Conservation (phyloP, 2,797 vertebrate genomes). For the Eutrigla gurnardus region DNA sequence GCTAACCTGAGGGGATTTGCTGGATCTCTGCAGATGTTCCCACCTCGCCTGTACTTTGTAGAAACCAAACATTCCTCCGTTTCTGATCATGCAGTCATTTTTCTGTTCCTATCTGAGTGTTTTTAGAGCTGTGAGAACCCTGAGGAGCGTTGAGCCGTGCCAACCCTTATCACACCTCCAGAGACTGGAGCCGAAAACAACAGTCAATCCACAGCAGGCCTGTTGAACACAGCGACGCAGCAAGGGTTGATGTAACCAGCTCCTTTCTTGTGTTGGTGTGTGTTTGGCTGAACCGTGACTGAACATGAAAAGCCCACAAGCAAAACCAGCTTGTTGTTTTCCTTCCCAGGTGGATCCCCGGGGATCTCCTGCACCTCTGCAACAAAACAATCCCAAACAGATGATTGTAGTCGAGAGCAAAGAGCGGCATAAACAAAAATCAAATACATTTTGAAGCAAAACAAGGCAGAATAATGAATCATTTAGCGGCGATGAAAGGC, state of each 20-base stretch:
- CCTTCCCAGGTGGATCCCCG: constrained; percentile 14
- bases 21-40: constrained; percentile 19
- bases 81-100: constrained; percentile 33
- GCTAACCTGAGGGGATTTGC: constrained; percentile 16
- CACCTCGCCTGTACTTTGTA: neutral
- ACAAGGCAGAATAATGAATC: constrained; percentile 18
- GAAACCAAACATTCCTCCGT: constrained; percentile 11
- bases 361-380: constrained; percentile 28
- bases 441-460: constrained; percentile 6
- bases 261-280: constrained; percentile 28
- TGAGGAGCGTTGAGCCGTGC: constrained; percentile 12
- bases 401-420: neutral
- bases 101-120: constrained; percentile 10
- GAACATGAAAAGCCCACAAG: constrained; percentile 42
- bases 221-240: constrained; percentile 12
- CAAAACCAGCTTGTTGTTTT: constrained; percentile 43
- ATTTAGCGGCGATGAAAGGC: neutral
- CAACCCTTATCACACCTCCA: constrained; percentile 30
- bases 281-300: constrained; percentile 35
- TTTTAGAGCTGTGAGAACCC: constrained; percentile 29
- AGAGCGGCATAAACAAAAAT: constrained; percentile 15
- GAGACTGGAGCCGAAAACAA: constrained; percentile 45
- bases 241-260: constrained; percentile 30
- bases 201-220: constrained; percentile 33
- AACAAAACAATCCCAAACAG: constrained; percentile 25